Evolutionary conservation across 2,113 vertebrate species (phyloP).

Genomic region (Coptodon rendalli): DNA sequence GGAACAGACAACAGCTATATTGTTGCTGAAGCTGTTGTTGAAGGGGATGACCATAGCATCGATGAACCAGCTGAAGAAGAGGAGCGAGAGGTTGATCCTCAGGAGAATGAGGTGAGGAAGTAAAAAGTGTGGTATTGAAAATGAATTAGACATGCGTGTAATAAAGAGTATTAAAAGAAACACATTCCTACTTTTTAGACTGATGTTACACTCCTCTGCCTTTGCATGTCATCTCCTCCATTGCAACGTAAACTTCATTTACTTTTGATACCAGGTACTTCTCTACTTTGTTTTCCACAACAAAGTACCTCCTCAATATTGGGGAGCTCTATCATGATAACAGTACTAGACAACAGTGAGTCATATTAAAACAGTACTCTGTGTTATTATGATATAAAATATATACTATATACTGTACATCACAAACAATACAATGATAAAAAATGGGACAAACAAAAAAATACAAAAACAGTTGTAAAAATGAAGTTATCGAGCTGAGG

Average conservation of each 20-base stretch:
- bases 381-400: background rate
- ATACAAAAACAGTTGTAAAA: background rate
- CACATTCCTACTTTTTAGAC: background rate
- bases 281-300: background rate
- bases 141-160: background rate
- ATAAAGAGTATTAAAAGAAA: background rate
- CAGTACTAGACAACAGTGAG: background rate
- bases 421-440: background rate
- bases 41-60: constrained; percentile 73
- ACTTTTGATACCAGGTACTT: background rate
- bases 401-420: background rate
- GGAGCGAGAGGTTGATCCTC: constrained; percentile 23
- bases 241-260: background rate
- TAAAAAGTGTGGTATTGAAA: background rate
- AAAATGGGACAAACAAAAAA: background rate
- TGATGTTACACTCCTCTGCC: background rate
- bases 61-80: constrained; percentile 58
- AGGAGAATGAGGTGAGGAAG: constrained; percentile 26
- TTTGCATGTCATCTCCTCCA: background rate
- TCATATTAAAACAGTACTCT: background rate
- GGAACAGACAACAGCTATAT: constrained; percentile 83
- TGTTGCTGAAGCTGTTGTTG: constrained; percentile 84
- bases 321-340: background rate
- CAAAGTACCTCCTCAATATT: background rate
- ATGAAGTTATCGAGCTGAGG: background rate